Base-by-base conservation (phyloP, 2,888 invertebrate species). In the Parnassius apollo region DNA sequence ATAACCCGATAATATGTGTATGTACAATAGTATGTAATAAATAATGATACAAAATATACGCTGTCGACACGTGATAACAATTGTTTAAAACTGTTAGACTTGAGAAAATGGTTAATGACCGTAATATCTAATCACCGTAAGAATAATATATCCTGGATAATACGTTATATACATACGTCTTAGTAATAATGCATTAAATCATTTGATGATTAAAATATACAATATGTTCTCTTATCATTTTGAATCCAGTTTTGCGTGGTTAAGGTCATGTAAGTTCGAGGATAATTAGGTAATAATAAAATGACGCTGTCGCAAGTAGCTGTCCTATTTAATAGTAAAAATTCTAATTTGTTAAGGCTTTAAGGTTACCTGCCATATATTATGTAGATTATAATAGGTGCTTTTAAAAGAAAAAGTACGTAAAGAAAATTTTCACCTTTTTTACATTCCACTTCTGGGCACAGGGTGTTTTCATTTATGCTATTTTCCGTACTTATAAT, bases 101-200 rank as follows among this genome's bases (percentile, higher is more conserved):
- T 13, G 50, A 50, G 44, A 55, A 61, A 61, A 55, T 50, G 42
- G 25, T 50, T 61, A 56, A 25, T 55, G 61, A 61, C 55, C 61
- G 25, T 45, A 22, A 60, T 60, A 56, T 61, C 53, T 61, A 61
- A 56, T 56, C 56, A 55, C 13, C 49, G 25, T 42, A 42, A 61
- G n/a, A 48, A 25, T 56, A 48, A 25, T 56, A 55, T 13, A 53
- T 25, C 46, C 46, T 57, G 57, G 9, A 57, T 57, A 57, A 54
- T 45, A 12, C 42, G 18, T 57, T n/a, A 22, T 18, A 18, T 48
- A 49, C 42, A 11, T 44, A 50, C 42, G 13, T 12, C 22, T 52
- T 45, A 45, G 7, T 51, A 52, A 51, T 25, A 44, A 10, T 10
- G 18, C 45, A 50, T 54, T 22, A 45, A 56, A 46, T 25, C 42